Evolutionary conservation across 2,888 invertebrate species (phyloP), one percentile per base, ranked within the genome.

Genomic region (Cheilosia vernalis): DNA sequence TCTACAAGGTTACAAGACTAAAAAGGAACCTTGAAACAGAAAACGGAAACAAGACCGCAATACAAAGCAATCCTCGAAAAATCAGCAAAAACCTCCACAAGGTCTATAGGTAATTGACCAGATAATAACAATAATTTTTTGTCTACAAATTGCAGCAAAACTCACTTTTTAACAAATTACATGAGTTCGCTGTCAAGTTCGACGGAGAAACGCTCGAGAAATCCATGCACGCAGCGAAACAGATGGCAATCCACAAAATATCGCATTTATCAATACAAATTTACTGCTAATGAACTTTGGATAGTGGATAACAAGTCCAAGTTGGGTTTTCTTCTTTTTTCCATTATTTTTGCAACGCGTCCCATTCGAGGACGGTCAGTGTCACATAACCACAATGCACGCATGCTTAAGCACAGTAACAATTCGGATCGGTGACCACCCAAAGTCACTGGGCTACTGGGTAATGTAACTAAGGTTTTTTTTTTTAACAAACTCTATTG

Each of bases 361-460:
- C 53, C 61, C 72, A 51, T 40, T 73, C 79, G 79, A 84, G 79
- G 83, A 74, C 83, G 83, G 79, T 84, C 83, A 84, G 83, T 84
- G 83, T 84, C 83, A 74, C 83, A 79, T 73, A 67, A 49, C 61
- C 58, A 37, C 63, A 66, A n/a, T 61, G 40, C 37, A 70, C 42
- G 51, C 63, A 77, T 37, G 80, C 58, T 27, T 56, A 37, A 73
- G 78, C 63, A 30, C 19, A 44, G 37, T 30, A 53, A 19, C 5
- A 49, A 49, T 33, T 69, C 70, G 58, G 44, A 70, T 67, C 83
- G 73, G 40, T 73, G 72, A 63, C 73, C 83, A 83, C 73, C 78
- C 79, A 74, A 66, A 83, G 83, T 64, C 83, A 84, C 79, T 79
- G 51, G 83, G 78, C 83, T 83, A 83, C 79, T 84, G 63, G 67